Evolutionary conservation across 2,797 vertebrate species (phyloP).

Genomic region (Numenius phaeopus): DNA sequence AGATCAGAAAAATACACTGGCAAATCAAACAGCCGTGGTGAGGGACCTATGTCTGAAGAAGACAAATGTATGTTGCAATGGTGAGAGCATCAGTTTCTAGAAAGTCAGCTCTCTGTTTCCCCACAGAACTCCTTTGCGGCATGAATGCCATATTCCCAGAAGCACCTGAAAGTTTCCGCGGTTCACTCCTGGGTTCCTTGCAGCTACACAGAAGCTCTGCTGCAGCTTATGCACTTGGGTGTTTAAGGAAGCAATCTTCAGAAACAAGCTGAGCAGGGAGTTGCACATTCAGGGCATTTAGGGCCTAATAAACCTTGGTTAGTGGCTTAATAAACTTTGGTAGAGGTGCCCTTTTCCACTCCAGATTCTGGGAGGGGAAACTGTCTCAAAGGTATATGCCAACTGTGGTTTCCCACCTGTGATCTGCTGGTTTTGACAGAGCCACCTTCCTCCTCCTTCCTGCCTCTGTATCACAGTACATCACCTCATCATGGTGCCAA

Average conservation of each 20-base stretch:
- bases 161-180: not conserved
- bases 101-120: not conserved
- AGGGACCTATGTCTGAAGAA: not conserved
- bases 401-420: not conserved
- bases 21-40: not conserved
- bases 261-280: not conserved
- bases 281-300: not conserved
- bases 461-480: not conserved
- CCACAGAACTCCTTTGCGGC: not conserved
- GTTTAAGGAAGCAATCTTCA: not conserved
- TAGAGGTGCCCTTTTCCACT: not conserved
- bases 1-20: not conserved
- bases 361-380: not conserved
- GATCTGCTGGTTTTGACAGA: not conserved
- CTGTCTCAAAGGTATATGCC: not conserved
- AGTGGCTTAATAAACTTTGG: not conserved
- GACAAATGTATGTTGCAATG: rapidly evolving
- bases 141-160: not conserved
- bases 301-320: not conserved
- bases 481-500: not conserved
- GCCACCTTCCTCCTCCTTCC: not conserved
- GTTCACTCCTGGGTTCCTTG: not conserved
- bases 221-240: not conserved
- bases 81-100: not conserved
- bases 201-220: not conserved